Evolutionary conservation across 1,140 invertebrate species (phyloP).

Genomic region (Ceratoteleas bidentatus): DNA sequence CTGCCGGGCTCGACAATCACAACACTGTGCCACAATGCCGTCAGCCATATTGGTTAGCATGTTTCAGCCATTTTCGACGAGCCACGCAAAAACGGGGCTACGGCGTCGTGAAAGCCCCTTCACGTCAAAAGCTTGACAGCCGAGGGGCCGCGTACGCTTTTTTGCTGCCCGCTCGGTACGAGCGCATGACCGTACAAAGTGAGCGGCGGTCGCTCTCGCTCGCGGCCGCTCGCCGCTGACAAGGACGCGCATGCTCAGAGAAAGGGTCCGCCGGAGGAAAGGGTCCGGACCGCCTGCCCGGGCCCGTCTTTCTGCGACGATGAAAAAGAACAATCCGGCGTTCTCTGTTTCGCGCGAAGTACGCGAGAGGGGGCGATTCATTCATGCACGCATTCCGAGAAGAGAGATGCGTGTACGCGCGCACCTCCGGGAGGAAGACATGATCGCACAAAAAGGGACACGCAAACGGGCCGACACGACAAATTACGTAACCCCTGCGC

Average conservation of each 20-base stretch:
- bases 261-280: constrained; percentile 59
- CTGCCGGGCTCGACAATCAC: constrained; percentile 28
- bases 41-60: constrained; percentile 68
- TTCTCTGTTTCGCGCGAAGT: constrained; percentile 45
- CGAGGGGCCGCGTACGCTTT: constrained; percentile 46
- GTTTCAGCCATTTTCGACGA: constrained; percentile 72
- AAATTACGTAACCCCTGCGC: constrained; percentile 34
- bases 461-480: constrained; percentile 29
- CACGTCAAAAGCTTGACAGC: constrained; percentile 63
- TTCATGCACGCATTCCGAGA: constrained; percentile 77
- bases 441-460: constrained; percentile 42
- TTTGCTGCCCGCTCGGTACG: constrained; percentile 26
- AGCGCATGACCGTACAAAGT: background rate
- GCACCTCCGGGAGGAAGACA: constrained; percentile 33
- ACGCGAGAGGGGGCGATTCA: constrained; percentile 74
- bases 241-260: background rate
- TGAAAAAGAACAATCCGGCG: constrained; percentile 62
- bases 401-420: constrained; percentile 59
- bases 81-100: constrained; percentile 59
- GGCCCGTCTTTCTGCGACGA: constrained; percentile 37
- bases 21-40: constrained; percentile 27
- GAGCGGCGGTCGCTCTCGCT: too few relatives aligned
- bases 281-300: constrained; percentile 51
- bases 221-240: too few relatives aligned
- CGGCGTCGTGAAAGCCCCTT: constrained; percentile 55